phyloP scores from a whole-genome alignment of 1,140 invertebrate species.

The Drosophila truncata region DNA sequence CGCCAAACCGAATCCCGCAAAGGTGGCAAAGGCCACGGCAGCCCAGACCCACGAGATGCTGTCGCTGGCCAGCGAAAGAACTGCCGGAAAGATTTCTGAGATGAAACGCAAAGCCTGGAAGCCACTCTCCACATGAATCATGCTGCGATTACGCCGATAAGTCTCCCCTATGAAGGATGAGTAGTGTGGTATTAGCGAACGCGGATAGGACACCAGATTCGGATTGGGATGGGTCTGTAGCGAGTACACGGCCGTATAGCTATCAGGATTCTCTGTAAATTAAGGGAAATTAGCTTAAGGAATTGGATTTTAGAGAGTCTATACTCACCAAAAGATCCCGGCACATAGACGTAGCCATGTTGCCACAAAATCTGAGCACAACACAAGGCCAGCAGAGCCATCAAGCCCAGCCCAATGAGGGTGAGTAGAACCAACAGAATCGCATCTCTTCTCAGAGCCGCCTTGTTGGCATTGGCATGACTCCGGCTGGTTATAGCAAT shows the following conservation, averaged over 20 bases:
- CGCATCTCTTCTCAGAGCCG: constrained; percentile 91
- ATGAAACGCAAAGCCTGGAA: constrained; percentile 92
- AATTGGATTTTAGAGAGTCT: neutral
- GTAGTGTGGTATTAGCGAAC: constrained; percentile 77
- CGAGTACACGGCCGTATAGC: constrained; percentile 87
- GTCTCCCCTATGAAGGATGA: constrained; percentile 84
- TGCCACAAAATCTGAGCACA: constrained; percentile 91
- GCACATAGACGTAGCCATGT: constrained; percentile 90
- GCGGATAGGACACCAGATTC: constrained; percentile 77
- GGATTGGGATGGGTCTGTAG: constrained; percentile 85
- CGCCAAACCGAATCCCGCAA: constrained; percentile 94
- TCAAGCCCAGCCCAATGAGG: constrained; percentile 90
- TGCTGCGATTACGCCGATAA: constrained; percentile 73
- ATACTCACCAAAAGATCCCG: constrained; percentile 93
- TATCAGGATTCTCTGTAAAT: constrained; percentile 90
- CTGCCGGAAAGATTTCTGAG: constrained; percentile 94
- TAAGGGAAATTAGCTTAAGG: neutral
- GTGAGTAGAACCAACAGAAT: constrained; percentile 92
- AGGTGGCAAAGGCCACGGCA: constrained; percentile 93
- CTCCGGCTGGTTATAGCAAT: constrained; percentile 90
- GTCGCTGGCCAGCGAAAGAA: constrained; percentile 89
- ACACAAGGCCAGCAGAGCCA: constrained; percentile 92
- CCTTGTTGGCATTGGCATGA: constrained; percentile 88
- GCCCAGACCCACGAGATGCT: constrained; percentile 90
- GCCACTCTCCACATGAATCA: constrained; percentile 87